Base-by-base conservation (phyloP, 92 coral and sea anemone species). In the Galaxea fascicularis region DNA sequence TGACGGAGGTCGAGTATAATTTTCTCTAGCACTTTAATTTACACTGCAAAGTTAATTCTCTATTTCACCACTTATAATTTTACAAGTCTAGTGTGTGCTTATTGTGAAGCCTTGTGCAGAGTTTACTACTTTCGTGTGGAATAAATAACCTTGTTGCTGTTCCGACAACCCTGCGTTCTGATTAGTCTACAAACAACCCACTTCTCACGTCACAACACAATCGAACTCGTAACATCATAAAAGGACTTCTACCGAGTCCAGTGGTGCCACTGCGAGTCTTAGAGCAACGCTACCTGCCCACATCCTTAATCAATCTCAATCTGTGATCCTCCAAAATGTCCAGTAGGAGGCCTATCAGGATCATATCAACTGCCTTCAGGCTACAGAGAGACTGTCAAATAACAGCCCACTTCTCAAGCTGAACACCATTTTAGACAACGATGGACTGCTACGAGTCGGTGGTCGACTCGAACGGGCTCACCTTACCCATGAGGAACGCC, bases 401-500 rank as follows among this genome's bases (percentile, higher is more conserved):
- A 63, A 49, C 16, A 80, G 90, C 66, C 57, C 77, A 9, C 71
- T 80, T 22, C 67, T 80, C 39, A 87, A 87, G 47, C 86, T 80
- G 1, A 60, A 39, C 41, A 2, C 41, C 41, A 35, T 35, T 6
- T 35, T 35, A 35, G 41, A 35, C 41, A 35, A 35, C 41, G 21
- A 73, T 5, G 87, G 87, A 71, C 72, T 87, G 3, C 16, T 87
- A 14, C 79, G 82, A 27, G 76, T 87, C 5, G 82, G 86, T 30
- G 87, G 90, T 22, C 82, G 81, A 46, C 75, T 79, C 28, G 68
- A 73, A 39, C 75, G 65, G 14, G 71, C 82, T 12, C 13, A 28
- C 52, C 51, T 64, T 24, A 60, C 22, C 24, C 31, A 78, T 39
- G 83, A 64, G 30, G 83, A 78, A 30, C 41, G 74, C 63, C 82